Percentiles rank a stretch among this genome's conserved stretches.
These are phyloP conservation scores for Xerus inauris DNA, from an alignment of 2,113 vertebrate genomes.

Conservation along the genomic window DNA sequence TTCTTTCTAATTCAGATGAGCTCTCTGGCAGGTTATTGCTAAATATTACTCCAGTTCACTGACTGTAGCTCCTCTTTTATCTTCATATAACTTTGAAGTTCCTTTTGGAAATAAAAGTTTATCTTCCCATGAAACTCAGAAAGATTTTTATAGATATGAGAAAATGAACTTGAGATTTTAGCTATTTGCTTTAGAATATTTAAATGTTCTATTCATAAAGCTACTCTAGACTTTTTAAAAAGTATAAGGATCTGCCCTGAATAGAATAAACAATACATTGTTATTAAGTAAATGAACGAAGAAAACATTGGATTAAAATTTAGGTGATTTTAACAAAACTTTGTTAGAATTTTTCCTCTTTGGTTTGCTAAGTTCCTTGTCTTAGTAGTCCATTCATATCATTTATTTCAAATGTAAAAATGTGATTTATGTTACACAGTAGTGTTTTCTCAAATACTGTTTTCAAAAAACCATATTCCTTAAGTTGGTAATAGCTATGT, in stretches of 20 bases:
- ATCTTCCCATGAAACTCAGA: conserved; percentile 68
- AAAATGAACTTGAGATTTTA: conserved; percentile 61
- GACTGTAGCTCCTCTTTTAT: conserved; percentile 56
- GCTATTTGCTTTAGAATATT: conserved; percentile 55
- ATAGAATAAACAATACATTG: conserved; percentile 18
- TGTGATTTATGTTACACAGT: conserved; percentile 9
- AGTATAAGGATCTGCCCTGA: neutral
- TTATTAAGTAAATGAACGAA: neutral
- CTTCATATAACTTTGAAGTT: conserved; percentile 61
- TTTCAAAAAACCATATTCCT: conserved; percentile 6
- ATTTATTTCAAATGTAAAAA: conserved; percentile 37
- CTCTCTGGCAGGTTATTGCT: conserved; percentile 31
- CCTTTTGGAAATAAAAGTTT: conserved; percentile 74
- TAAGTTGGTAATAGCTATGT: neutral
- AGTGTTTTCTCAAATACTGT: conserved; percentile 19
- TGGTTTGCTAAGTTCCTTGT: neutral
- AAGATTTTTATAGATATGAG: conserved; percentile 65
- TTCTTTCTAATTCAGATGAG: conserved; percentile 70
- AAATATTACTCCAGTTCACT: conserved; percentile 61
- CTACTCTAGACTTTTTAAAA: neutral
- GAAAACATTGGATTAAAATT: neutral
- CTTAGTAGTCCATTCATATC: neutral
- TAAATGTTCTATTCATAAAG: conserved; percentile 55
- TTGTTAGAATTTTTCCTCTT: neutral
- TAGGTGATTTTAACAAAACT: neutral